Evolutionary conservation across 1,140 invertebrate species (phyloP).

Genomic region (Heliothis virescens): DNA sequence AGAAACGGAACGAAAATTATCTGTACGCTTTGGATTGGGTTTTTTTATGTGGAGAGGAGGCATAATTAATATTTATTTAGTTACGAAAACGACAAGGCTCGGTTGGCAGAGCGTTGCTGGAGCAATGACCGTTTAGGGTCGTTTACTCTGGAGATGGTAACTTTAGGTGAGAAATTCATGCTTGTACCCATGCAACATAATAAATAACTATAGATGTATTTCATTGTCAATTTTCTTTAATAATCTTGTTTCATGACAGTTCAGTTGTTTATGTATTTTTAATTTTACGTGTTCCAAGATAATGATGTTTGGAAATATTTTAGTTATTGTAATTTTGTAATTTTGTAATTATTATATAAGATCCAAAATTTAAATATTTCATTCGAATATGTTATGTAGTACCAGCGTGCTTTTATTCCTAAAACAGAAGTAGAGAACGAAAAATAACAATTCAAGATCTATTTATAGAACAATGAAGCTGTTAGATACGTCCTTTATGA

Average conservation of each 20-base stretch:
- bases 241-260: too few species aligned
- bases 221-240: too few species aligned
- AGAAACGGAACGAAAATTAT: slow-evolving; percentile 32
- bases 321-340: too few species aligned
- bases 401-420: not conserved
- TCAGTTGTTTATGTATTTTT: too few species aligned
- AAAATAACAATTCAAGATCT: slow-evolving; percentile 4
- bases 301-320: too few species aligned
- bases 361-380: too few species aligned
- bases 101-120: slow-evolving; percentile 56
- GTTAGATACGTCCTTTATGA: not conserved
- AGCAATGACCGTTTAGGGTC: slow-evolving; percentile 53
- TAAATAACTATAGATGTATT: too few species aligned
- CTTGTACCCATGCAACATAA: too few species aligned
- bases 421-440: not conserved
- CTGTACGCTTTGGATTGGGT: not conserved
- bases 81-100: slow-evolving; percentile 39
- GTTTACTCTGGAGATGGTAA: not conserved
- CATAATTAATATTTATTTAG: slow-evolving; percentile 42
- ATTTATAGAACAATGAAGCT: slow-evolving; percentile 24
- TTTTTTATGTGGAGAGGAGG: slow-evolving; percentile 5
- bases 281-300: not conserved
- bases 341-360: too few species aligned
- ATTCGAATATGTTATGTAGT: too few species aligned
- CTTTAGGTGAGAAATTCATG: not conserved